Evolutionary conservation across 2,797 vertebrate genomes (phyloP), one percentile per base, ranked within the genome.

Genomic region (Nyctalus aviator): DNA sequence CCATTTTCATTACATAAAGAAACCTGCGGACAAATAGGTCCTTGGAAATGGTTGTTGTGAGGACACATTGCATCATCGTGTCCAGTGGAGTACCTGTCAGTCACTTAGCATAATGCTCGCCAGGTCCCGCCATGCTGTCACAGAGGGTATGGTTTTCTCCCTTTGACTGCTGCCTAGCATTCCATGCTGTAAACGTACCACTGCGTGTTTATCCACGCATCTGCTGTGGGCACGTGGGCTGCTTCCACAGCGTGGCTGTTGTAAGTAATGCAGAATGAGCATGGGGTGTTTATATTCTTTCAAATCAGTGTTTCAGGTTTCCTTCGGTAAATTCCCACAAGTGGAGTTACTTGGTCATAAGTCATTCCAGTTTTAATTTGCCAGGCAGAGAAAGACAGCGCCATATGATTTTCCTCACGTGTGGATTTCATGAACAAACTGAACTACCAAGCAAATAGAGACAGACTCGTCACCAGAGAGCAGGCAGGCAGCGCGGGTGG

Each of bases 1-100:
- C 35, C 4, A 4, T 72, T 91, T 93, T 90, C 93, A 73, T 32
- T 91, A 50, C 68, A n/a, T 89, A 86, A 81, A 79, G 72, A 90
- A 84, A 81, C 12, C 15, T 11, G 5, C 76, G 37, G 50, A 79
- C 41, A 68, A 69, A n/a, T 89, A 53, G 0, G 5, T 35, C 44
- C 20, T 87, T 85, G 25, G 12, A 78, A 15, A 53, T 71, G 69
- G 86, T 55, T n/a, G 6, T 93, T 30, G 18, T 73, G 71, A 73
- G 15, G 13, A 12, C 9, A 8, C 41, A 76, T 59, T 85, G 86
- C 35, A 35, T 83, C 87, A 71, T 66, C 30, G 3, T 76, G 35
- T 69, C 44, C 21, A 86, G n/a, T 64, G 14, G 32, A 57, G 13
- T n/a, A n/a, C 27, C 59, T 64, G 27, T 64, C 59, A 30, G 12